Percentiles rank a stretch among this genome's conserved stretches.
Conservation (phyloP, 2,113 vertebrate species). For the Psittacula cyanocephala region DNA sequence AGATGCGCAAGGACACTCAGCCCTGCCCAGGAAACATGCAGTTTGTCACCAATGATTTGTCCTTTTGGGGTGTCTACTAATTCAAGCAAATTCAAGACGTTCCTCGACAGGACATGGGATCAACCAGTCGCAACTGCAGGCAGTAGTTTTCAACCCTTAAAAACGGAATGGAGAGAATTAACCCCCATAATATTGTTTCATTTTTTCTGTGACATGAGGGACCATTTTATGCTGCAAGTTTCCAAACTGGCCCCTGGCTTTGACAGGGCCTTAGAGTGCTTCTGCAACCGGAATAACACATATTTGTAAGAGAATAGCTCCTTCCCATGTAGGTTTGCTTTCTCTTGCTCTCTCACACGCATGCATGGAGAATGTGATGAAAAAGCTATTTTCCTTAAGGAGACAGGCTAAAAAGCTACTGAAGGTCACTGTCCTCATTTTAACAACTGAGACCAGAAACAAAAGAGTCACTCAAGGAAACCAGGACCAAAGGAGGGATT, state of each 20-base stretch:
- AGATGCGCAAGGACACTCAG: not conserved
- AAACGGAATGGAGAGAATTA: not conserved
- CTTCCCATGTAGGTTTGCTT: not conserved
- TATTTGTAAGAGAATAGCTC: not conserved
- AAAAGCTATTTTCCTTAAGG: not conserved
- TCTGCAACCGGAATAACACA: fast-evolving
- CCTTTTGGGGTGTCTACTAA: not conserved
- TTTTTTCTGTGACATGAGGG: not conserved
- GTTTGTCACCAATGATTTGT: not conserved
- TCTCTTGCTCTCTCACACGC: not conserved
- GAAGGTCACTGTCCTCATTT: not conserved
- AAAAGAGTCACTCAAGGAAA: not conserved
- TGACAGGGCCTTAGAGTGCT: not conserved
- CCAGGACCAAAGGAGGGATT: not conserved
- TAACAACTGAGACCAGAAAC: not conserved
- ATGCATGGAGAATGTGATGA: not conserved
- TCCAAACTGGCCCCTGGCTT: not conserved
- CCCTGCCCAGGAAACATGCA: not conserved
- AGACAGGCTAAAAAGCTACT: not conserved
- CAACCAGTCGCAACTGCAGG: not conserved
- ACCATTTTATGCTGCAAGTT: not conserved
- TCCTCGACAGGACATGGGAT: not conserved
- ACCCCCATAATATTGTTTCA: not conserved
- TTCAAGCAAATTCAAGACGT: not conserved
- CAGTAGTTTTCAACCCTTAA: not conserved